phyloP scores from a whole-genome alignment of 35 echinoderm and acorn worm genomes.

The Apostichopus parvimensis region DNA sequence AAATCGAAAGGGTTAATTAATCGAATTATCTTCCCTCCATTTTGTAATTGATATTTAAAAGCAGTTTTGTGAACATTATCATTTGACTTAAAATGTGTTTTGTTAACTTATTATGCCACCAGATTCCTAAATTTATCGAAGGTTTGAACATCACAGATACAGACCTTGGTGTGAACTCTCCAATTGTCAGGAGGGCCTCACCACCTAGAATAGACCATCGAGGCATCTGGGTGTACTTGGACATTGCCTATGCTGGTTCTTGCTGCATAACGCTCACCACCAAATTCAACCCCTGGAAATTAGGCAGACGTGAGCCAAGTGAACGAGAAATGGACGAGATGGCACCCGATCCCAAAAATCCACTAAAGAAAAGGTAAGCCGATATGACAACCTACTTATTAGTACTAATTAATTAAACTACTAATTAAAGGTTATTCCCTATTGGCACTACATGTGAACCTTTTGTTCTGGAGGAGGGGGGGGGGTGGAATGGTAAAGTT shows the following conservation, averaged over 20 bases:
- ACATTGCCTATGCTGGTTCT: conserved; percentile 87
- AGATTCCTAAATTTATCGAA: conserved; percentile 96
- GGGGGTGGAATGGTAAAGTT: too few relatives aligned
- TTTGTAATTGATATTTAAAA: too few relatives aligned
- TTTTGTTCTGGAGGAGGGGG: too few relatives aligned
- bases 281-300: conserved; percentile 91
- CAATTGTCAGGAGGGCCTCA: conserved; percentile 77
- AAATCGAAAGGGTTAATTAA: too few relatives aligned
- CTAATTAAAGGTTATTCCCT: too few relatives aligned
- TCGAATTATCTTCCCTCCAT: too few relatives aligned
- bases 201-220: conserved; percentile 64
- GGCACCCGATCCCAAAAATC: conserved; percentile 2
- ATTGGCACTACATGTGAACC: too few relatives aligned
- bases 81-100: too few relatives aligned
- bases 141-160: conserved; percentile 93
- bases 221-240: conserved; percentile 92
- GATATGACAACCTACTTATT: background rate
- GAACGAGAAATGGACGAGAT: conserved; percentile 87
- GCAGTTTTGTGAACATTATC: too few relatives aligned
- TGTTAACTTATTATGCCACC: background rate
- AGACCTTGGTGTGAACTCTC: conserved; percentile 84
- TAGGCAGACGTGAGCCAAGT: conserved; percentile 62
- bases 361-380: background rate
- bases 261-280: conserved; percentile 93
- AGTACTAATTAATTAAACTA: too few relatives aligned